Evolutionary conservation across 2,113 vertebrate genomes (phyloP), one percentile per base, ranked within the genome.

Genomic region (Eurypyga helias): DNA sequence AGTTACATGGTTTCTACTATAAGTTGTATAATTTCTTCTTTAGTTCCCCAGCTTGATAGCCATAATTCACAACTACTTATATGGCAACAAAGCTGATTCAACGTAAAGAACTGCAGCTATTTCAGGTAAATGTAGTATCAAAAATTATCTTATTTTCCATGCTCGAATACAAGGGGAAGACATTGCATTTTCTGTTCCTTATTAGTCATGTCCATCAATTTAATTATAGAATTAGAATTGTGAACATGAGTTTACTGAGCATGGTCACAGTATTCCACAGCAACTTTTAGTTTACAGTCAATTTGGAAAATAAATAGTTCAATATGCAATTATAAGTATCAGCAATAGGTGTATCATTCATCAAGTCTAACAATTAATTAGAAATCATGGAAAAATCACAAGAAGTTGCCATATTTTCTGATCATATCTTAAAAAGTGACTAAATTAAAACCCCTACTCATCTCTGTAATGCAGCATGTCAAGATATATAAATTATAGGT

Each of bases 231-330:
- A 89, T 89, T 57, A 19, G 52, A 64, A 34, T 2, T 61, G 9
- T 70, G 55, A 70, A 21, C 51, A 17, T 34, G 33, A 65, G 17
- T 29, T 88, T 86, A 77, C 45, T 43, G 45, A 83, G 10, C 51
- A 70, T 46, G 57, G 77, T 33, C 67, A 38, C 8, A 75, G 11
- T 51, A 66, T 81, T 73, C 36, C 45, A 86, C 34, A 71, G 62
- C 33, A 70, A 43, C 36, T 71, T 89, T 60, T 70, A 46, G 49
- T 77, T 83, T 64, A 66, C 90, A 95, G 71, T 78, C 49, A 92
- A 46, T 88, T 28, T 67, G 64, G 52, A 94, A 96, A 88, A 94
- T 34, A 90, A 90, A 95, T 66, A 79, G 84, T 86, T 96, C 38
- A 0, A 94, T 96, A 92, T 14, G 29, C 33, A 94, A 92, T 95